phyloP scores from a whole-genome alignment of 2,888 invertebrate genomes.

The Rutpela maculata region DNA sequence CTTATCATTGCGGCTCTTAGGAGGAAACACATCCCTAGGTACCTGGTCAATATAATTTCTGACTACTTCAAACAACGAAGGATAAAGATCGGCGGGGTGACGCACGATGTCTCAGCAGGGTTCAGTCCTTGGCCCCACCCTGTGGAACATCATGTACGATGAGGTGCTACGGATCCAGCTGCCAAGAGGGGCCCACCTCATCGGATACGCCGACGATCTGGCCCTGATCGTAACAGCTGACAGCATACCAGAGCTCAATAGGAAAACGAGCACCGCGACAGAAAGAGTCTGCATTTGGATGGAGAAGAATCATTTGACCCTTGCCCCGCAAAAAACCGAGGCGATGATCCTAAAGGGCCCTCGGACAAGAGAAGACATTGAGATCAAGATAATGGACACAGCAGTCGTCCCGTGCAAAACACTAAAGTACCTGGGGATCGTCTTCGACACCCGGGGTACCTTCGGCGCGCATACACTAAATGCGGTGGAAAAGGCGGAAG shows the following conservation, averaged over 20 bases:
- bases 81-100: background rate
- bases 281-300: background rate
- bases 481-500: conserved; percentile 48
- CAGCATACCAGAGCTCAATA: too few species aligned
- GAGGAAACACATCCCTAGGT: background rate
- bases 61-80: conserved; percentile 16
- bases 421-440: conserved; percentile 57
- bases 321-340: conserved; percentile 3
- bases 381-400: background rate
- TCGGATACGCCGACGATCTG: conserved; percentile 40
- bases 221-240: conserved; percentile 13
- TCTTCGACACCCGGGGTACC: conserved; percentile 47
- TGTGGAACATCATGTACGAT: conserved; percentile 39
- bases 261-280: background rate
- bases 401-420: background rate
- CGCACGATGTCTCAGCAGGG: conserved; percentile 1
- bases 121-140: conserved; percentile 18
- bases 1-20: conserved; percentile 11
- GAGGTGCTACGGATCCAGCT: conserved; percentile 1
- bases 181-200: background rate
- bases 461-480: conserved; percentile 51
- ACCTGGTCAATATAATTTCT: background rate
- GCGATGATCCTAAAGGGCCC: conserved; percentile 11
- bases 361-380: conserved; percentile 8
- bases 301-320: background rate